A percentile compares a stretch with the other conserved stretches of the same genome.
Evolutionary conservation across 2,888 invertebrate species (phyloP).

Genomic region (Teleogryllus oceanicus): DNA sequence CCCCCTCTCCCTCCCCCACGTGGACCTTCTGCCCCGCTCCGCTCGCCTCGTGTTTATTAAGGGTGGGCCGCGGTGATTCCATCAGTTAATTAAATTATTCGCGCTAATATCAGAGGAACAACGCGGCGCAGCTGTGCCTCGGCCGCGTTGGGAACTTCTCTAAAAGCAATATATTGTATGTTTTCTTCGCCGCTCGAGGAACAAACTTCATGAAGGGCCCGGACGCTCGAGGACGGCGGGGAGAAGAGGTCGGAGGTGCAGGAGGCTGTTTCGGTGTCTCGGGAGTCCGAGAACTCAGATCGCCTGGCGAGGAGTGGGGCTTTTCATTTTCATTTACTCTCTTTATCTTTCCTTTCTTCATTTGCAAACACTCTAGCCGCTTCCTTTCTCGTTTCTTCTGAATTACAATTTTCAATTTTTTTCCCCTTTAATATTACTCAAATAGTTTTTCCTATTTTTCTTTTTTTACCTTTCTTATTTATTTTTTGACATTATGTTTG

Average conservation of each 20-base stretch:
- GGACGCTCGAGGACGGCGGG: neutral
- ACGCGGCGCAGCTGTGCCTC: neutral
- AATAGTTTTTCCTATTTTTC: no score
- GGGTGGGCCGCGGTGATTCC: neutral
- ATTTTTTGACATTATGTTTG: no score
- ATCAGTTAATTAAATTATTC: conserved; percentile 2
- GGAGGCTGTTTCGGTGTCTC: neutral
- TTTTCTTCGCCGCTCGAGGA: neutral
- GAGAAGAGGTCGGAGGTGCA: neutral
- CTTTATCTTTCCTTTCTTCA: no score
- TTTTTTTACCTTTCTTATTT: no score
- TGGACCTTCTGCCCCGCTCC: neutral
- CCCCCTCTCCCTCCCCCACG: neutral
- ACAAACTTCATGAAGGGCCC: conserved; percentile 18
- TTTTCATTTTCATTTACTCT: no score
- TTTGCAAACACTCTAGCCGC: no score
- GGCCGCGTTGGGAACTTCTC: neutral
- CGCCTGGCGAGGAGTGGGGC: no score
- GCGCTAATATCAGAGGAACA: conserved; percentile 1
- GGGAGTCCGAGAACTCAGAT: neutral
- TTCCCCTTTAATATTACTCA: no score
- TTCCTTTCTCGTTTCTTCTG: no score
- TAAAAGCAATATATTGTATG: conserved; percentile 18
- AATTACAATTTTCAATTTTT: no score
- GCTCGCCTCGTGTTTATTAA: neutral